phyloP scores from a whole-genome alignment of 2,888 invertebrate species.

The Orchesella flavescens region DNA sequence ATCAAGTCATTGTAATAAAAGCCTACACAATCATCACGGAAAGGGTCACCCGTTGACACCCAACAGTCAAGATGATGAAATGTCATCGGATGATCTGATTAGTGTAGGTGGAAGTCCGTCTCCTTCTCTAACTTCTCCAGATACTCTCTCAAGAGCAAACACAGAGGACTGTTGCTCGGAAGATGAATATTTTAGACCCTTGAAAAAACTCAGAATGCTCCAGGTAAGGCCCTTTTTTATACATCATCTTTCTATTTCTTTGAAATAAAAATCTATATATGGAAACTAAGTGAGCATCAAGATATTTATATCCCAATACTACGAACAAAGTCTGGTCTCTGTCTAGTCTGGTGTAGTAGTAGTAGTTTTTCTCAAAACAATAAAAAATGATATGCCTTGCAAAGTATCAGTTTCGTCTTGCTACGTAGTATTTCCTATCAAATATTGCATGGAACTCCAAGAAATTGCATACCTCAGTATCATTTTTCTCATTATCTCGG shows the following conservation, averaged over 20 bases:
- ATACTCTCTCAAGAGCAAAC: slow-evolving; percentile 68
- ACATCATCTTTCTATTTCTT: not conserved
- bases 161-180: slow-evolving; percentile 72
- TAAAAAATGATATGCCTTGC: no score
- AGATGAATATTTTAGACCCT: slow-evolving; percentile 87
- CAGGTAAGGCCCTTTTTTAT: slow-evolving; percentile 74
- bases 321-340: no score
- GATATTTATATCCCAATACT: no score
- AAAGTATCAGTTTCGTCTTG: no score
- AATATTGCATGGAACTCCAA: no score
- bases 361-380: no score
- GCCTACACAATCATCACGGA: slow-evolving; percentile 57
- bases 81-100: slow-evolving; percentile 72
- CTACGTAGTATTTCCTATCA: no score
- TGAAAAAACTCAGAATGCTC: slow-evolving; percentile 86
- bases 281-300: no score
- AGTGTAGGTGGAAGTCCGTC: slow-evolving; percentile 72
- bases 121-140: slow-evolving; percentile 70
- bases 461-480: no score
- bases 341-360: no score
- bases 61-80: slow-evolving; percentile 69
- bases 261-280: not conserved
- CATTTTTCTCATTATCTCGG: no score
- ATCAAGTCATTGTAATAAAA: slow-evolving; percentile 60
- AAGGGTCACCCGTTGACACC: slow-evolving; percentile 68